Evolutionary conservation across 2,888 invertebrate genomes (phyloP).

Genomic region (Rambutsinella grinnellia): DNA sequence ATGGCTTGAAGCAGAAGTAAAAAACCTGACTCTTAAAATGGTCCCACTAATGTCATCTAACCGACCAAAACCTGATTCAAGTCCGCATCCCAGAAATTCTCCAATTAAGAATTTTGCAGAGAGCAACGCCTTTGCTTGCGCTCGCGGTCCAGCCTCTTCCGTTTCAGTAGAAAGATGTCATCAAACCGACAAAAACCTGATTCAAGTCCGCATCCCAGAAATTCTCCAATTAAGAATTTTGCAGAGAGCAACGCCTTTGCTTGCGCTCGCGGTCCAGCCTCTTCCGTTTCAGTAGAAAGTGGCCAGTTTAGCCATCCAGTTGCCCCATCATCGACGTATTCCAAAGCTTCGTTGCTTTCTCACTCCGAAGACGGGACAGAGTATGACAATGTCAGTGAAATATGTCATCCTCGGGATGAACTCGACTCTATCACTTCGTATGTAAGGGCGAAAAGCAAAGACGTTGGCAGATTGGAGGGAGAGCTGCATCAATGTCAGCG

Average conservation of each 20-base stretch:
- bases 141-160: not conserved
- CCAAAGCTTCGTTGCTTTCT: not conserved
- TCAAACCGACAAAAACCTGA: too few species aligned
- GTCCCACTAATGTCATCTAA: conserved; percentile 1
- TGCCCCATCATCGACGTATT: too few species aligned
- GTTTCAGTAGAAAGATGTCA: too few species aligned
- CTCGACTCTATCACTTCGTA: conserved; percentile 22
- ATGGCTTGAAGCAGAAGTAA: conserved; percentile 24
- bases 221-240: conserved; percentile 10
- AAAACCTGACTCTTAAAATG: conserved; percentile 28
- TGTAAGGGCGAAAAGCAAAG: conserved; percentile 12
- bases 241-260: not conserved
- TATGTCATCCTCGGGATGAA: not conserved
- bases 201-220: too few species aligned
- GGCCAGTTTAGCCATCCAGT: not conserved
- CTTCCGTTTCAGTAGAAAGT: not conserved
- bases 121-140: not conserved
- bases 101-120: too few species aligned
- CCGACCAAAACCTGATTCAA: not conserved
- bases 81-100: not conserved
- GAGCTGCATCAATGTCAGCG: conserved; percentile 18
- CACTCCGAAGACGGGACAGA: not conserved
- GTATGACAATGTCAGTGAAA: not conserved
- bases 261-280: not conserved
- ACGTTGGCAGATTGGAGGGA: conserved; percentile 27